Base-by-base conservation (phyloP, 1,140 invertebrate species). In the Drosophila pectinifera region DNA sequence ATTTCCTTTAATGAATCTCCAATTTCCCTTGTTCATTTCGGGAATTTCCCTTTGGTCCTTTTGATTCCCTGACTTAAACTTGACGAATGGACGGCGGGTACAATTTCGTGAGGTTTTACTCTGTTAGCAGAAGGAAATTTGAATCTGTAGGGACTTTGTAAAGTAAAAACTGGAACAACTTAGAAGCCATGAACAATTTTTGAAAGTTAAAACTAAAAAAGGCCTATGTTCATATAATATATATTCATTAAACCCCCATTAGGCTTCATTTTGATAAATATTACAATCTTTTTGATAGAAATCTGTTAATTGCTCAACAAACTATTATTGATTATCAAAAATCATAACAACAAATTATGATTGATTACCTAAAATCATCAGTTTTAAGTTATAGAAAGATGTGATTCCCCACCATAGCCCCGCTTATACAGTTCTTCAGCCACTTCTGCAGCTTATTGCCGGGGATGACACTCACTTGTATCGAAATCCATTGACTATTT, bases 401-500 rank as follows among this genome's bases (percentile, higher is more conserved):
- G 48, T 6, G 16, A 4, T 14, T 51, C 16, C 28, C 18, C 28
- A 8, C 34, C 7, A 5, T 11, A 31, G 13, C 36, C 31, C 20
- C 16, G 16, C 34, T 65, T 13, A 24, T 10, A 22, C 13, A n/a
- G 10, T 26, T 22, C 16, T 41, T 62, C 14, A 28, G 6, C 8
- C 4, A 16, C 31, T 63, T 42, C 6, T 18, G n/a, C 5, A 8
- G 22, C 18, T 39, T 48, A 64, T 31, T 63, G 49, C 7, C 42
- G 4, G 0, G 1, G 43, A 48, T 67, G 55, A 43, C 55, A 61
- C 55, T 43, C 5, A 64, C 24, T 48, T 34, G 11, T 24, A n/a
- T n/a, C 0, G 14, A 46, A 11, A 10, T 26, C 20, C 10, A 22
- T 28, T 74, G 24, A 16, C 67, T 38, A 58, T 49, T 64, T 62